Percentiles rank a stretch among this genome's conserved stretches.
phyloP scores from a whole-genome alignment of 64 coral and sea anemone genomes.

The Dendrophyllia cribrosa region DNA sequence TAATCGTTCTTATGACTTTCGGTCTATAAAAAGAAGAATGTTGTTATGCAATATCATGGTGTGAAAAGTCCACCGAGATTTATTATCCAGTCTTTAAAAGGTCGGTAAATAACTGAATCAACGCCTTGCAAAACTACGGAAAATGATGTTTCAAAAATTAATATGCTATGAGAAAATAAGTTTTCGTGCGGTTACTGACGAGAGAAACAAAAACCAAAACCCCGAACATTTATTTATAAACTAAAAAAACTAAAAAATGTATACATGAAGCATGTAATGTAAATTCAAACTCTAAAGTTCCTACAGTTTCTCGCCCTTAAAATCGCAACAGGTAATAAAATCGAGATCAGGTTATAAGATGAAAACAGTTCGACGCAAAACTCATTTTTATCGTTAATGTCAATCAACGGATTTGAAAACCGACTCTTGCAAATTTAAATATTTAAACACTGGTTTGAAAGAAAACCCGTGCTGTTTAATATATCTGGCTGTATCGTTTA shows the following conservation, averaged over 20 bases:
- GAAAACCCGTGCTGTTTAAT: neutral
- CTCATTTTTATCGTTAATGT: neutral
- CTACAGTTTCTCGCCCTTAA: neutral
- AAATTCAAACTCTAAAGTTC: no score
- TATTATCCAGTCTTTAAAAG: neutral
- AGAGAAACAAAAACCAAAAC: no score
- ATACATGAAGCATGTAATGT: no score
- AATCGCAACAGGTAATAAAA: neutral
- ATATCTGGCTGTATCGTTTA: neutral
- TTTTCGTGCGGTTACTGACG: no score
- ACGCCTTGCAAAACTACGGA: no score
- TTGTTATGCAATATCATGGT: neutral
- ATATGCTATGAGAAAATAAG: no score
- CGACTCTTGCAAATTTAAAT: neutral
- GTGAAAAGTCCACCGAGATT: neutral
- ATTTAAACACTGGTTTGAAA: neutral
- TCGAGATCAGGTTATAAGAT: neutral
- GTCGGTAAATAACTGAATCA: neutral
- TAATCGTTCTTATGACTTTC: no score
- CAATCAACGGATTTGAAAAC: conserved; percentile 16
- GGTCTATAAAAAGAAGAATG: neutral
- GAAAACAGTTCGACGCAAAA: neutral
- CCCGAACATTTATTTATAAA: no score
- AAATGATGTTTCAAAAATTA: no score
- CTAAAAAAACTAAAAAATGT: no score